phyloP scores from a whole-genome alignment of 2,113 vertebrate species.

The Rhegmatorhina hoffmannsi region DNA sequence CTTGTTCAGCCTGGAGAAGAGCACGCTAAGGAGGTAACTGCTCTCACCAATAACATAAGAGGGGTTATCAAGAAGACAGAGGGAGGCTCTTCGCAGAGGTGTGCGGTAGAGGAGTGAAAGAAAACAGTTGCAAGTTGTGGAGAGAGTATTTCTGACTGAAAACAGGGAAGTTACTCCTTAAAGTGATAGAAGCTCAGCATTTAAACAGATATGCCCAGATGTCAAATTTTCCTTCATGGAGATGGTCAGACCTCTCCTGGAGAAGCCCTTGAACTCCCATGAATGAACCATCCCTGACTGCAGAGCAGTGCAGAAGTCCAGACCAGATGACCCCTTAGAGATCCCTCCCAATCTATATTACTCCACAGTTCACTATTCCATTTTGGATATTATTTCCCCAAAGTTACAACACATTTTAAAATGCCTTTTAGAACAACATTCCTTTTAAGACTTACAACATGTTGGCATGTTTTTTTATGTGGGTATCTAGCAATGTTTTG shows the following conservation, averaged over 20 bases:
- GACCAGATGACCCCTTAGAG: background rate
- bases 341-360: background rate
- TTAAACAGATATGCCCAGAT: background rate
- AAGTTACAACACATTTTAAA: background rate
- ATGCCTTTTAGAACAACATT: background rate
- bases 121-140: fast-evolving
- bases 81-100: background rate
- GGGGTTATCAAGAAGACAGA: fast-evolving
- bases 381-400: background rate
- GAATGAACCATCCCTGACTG: background rate
- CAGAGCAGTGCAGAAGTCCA: background rate
- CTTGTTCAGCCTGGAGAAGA: background rate
- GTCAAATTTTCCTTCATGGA: background rate
- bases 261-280: background rate
- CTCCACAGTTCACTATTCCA: background rate
- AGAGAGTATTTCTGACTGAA: background rate
- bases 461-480: background rate
- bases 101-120: fast-evolving
- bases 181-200: background rate
- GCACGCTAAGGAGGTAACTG: background rate
- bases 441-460: background rate
- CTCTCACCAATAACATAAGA: background rate
- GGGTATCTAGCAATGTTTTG: background rate
- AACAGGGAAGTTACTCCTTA: background rate
- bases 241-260: background rate